A percentile compares a stretch with the other conserved stretches of the same genome.
phyloP scores from a whole-genome alignment of 2,797 vertebrate genomes.

The Sorex maritimensis region DNA sequence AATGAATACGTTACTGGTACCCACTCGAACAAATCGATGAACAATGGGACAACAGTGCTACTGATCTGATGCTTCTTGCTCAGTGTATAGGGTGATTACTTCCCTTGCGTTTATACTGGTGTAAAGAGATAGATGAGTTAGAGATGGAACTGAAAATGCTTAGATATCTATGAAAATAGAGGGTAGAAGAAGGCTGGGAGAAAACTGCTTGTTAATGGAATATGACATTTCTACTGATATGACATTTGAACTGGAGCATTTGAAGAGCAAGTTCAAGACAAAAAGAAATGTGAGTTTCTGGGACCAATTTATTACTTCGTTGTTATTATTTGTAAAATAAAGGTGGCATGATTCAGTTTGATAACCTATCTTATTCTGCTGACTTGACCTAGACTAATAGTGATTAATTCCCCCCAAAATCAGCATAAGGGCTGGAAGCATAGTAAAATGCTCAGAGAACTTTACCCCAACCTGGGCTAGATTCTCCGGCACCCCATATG shows the following conservation, averaged over 20 bases:
- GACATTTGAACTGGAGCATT: background rate
- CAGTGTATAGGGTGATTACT: background rate
- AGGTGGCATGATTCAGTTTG: background rate
- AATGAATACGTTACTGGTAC: no score
- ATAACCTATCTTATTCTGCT: constrained; percentile 20
- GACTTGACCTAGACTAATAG: constrained; percentile 25
- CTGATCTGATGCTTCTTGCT: background rate
- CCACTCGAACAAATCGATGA: no score
- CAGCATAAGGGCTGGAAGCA: no score
- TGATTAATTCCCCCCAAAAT: constrained; percentile 1
- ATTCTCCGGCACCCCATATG: no score
- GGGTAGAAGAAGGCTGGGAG: background rate
- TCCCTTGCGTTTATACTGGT: constrained; percentile 10
- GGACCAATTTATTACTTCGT: background rate
- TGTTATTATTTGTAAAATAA: constrained; percentile 54
- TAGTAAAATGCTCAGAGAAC: no score
- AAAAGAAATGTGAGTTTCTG: background rate
- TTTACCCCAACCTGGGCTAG: no score
- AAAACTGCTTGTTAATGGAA: no score
- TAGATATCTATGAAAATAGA: no score
- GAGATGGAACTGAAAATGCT: background rate
- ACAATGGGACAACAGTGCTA: background rate
- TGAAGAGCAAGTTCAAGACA: background rate
- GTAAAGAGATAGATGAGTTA: background rate
- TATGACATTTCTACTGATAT: no score